Conservation (phyloP, 1,140 invertebrate species). For the Drosophila nikananu region DNA sequence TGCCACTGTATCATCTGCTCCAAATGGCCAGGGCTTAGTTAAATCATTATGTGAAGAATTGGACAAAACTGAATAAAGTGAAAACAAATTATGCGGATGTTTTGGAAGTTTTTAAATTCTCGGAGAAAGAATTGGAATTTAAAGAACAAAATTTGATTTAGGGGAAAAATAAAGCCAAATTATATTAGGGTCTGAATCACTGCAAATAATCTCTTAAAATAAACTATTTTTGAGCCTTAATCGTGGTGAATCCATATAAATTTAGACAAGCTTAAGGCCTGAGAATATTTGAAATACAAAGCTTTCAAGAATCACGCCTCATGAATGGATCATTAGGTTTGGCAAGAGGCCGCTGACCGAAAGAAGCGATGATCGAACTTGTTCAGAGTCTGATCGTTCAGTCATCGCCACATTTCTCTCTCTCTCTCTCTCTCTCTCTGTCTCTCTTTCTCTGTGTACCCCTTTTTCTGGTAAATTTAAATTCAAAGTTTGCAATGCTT, state of each 20-base stretch:
- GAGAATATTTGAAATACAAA: conserved; percentile 13
- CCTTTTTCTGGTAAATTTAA: conserved; percentile 29
- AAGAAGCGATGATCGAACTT: conserved; percentile 42
- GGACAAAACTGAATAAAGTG: conserved; percentile 25
- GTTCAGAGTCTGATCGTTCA: conserved; percentile 7
- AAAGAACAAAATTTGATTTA: not conserved
- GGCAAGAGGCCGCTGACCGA: conserved; percentile 40
- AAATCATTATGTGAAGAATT: not conserved
- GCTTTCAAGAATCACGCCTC: conserved; percentile 18
- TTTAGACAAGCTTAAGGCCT: not conserved
- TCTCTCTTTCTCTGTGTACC: not conserved
- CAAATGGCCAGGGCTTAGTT: conserved; percentile 56
- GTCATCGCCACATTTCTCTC: conserved; percentile 28
- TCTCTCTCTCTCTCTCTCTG: conserved; percentile 9
- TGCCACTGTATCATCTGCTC: conserved; percentile 69
- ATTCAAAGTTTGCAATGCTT: conserved; percentile 34
- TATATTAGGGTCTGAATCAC: too few species aligned
- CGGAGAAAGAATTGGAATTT: not conserved
- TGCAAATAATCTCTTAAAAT: not conserved
- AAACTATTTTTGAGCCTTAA: not conserved
- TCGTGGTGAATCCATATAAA: too few species aligned
- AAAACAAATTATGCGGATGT: not conserved
- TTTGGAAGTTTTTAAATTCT: conserved; percentile 1
- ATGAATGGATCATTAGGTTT: conserved; percentile 12
- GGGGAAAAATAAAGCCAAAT: too few species aligned